Evolutionary conservation across 1,140 invertebrate genomes (phyloP).

Genomic region (Bombus superbus): DNA sequence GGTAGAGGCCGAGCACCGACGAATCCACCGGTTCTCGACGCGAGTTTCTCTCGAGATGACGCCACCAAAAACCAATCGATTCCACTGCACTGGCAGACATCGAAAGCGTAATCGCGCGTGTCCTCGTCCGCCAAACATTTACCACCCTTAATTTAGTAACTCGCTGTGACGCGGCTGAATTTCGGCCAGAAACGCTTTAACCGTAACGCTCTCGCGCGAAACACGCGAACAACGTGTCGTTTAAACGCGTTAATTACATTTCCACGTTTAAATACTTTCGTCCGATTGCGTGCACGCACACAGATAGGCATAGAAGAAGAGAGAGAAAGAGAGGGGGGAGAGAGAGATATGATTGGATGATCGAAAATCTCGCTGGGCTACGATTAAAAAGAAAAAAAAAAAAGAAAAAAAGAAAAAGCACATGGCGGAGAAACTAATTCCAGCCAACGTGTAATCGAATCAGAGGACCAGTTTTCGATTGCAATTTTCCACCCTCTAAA

Average conservation of each 20-base stretch:
- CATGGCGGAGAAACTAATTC: slow-evolving; percentile 5
- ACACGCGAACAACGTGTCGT: neutral
- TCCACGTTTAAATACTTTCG: slow-evolving; percentile 31
- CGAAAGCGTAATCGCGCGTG: neutral
- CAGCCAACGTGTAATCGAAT: neutral
- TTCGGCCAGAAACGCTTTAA: neutral
- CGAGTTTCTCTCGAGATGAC: neutral
- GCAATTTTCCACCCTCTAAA: neutral
- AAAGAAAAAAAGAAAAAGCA: neutral
- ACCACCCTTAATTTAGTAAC: neutral
- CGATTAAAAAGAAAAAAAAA: neutral
- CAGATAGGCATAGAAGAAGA: neutral
- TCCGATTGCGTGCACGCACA: neutral
- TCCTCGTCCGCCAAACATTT: slow-evolving; percentile 2
- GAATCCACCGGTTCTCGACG: slow-evolving; percentile 40
- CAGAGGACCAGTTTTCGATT: slow-evolving; percentile 26
- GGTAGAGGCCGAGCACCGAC: neutral
- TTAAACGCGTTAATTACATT: slow-evolving; percentile 34
- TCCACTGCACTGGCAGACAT: neutral
- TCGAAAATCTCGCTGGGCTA: slow-evolving; percentile 5
- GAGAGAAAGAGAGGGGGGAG: neutral
- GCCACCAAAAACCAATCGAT: too few relatives aligned
- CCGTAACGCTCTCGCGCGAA: neutral
- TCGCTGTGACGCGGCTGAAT: neutral
- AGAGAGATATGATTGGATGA: neutral